Conservation (phyloP, 2,113 vertebrate genomes). For the Urocolius indicus region DNA sequence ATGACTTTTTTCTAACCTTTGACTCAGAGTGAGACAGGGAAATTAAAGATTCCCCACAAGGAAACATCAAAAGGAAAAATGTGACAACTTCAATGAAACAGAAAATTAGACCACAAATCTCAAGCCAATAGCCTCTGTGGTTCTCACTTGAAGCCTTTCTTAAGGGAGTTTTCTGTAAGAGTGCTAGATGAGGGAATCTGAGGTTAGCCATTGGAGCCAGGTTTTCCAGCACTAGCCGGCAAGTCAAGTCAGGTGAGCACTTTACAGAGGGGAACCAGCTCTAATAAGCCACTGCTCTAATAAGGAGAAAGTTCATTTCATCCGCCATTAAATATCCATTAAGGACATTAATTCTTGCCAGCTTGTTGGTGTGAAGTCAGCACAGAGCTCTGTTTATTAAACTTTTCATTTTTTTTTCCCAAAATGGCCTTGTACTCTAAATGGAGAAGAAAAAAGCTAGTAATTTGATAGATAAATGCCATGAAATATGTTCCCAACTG, state of each 20-base stretch:
- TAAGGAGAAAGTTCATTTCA: constrained; percentile 25
- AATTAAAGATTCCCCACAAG: neutral
- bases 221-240: neutral
- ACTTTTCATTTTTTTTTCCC: neutral
- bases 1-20: neutral
- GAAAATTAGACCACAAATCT: neutral
- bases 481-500: neutral
- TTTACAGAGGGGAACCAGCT: neutral
- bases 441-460: neutral
- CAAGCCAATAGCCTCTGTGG: neutral
- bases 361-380: neutral
- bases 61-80: neutral
- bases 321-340: constrained; percentile 43
- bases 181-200: neutral
- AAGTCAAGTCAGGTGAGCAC: constrained; percentile 13
- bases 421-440: neutral
- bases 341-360: constrained; percentile 7
- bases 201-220: neutral
- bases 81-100: neutral
- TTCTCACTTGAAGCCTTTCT: neutral
- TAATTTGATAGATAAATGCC: neutral
- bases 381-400: neutral
- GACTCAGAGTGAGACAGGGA: accelerated
- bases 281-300: neutral
- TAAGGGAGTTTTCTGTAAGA: neutral